Evolutionary conservation across 2,113 vertebrate species (phyloP).

Genomic region (Pao palembangensis): DNA sequence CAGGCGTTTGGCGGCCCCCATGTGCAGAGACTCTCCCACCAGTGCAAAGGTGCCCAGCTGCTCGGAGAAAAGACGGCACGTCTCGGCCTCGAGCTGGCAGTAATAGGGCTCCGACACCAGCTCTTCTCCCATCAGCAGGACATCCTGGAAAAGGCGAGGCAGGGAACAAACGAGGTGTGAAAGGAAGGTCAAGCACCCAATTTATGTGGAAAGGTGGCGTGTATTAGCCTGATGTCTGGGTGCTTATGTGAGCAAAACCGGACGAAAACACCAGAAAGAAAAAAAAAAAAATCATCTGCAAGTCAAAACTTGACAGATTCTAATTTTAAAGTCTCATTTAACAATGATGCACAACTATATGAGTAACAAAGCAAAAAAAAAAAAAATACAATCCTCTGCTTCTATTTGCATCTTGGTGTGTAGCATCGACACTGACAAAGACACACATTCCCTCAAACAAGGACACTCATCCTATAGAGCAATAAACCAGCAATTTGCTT

Average conservation of each 20-base stretch:
- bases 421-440: slow-evolving; percentile 10
- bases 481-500: slow-evolving; percentile 57
- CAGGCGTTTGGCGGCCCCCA: slow-evolving; percentile 93
- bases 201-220: slow-evolving; percentile 46
- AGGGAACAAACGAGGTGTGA: slow-evolving; percentile 11
- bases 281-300: not conserved
- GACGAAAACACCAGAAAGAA: not conserved
- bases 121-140: slow-evolving; percentile 91
- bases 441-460: slow-evolving; percentile 31
- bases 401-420: slow-evolving; percentile 35
- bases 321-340: too few relatives aligned
- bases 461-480: slow-evolving; percentile 52
- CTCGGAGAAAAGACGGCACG: slow-evolving; percentile 92
- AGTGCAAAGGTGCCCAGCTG: slow-evolving; percentile 94
- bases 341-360: not conserved
- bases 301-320: not conserved
- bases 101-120: slow-evolving; percentile 88
- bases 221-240: slow-evolving; percentile 34
- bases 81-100: slow-evolving; percentile 93
- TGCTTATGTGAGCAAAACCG: slow-evolving; percentile 35
- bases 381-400: slow-evolving; percentile 29
- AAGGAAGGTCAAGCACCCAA: slow-evolving; percentile 45
- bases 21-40: slow-evolving; percentile 95
- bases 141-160: slow-evolving; percentile 75
- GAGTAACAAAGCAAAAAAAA: slow-evolving; percentile 16